Percentiles rank a stretch among this genome's conserved stretches.
Conservation (phyloP, 2,888 invertebrate species). For the Eumerus sabulonum region DNA sequence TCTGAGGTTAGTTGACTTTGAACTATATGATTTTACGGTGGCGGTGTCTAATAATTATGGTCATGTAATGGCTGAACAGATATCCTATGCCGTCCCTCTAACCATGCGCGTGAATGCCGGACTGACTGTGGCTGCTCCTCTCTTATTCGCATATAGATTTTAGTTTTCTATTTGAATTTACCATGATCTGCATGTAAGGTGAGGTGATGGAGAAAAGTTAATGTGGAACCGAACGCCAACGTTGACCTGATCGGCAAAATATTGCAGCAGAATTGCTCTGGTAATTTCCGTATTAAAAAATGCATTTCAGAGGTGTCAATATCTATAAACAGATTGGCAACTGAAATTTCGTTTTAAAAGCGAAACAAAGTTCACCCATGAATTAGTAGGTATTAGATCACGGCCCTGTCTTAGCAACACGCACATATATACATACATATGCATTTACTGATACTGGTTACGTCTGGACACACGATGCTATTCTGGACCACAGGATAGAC, state of each 20-base stretch:
- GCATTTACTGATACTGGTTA: no score
- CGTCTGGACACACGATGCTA: no score
- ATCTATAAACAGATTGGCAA: no score
- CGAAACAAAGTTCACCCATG: no score
- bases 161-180: constrained; percentile 60
- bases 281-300: neutral
- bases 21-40: constrained; percentile 66
- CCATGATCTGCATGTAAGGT: constrained; percentile 40
- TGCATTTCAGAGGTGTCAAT: no score
- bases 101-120: neutral
- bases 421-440: no score
- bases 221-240: constrained; percentile 54
- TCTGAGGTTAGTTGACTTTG: constrained; percentile 65
- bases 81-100: constrained; percentile 47
- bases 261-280: constrained; percentile 45
- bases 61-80: constrained; percentile 64
- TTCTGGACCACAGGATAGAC: no score
- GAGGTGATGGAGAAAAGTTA: constrained; percentile 55
- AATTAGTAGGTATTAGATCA: no score
- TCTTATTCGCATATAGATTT: constrained; percentile 50
- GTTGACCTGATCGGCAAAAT: constrained; percentile 59
- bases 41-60: constrained; percentile 64
- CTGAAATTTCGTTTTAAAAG: no score
- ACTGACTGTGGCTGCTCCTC: constrained; percentile 33
- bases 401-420: no score